phyloP scores from a whole-genome alignment of 1,140 invertebrate species.

The Neotoxoptera formosana region DNA sequence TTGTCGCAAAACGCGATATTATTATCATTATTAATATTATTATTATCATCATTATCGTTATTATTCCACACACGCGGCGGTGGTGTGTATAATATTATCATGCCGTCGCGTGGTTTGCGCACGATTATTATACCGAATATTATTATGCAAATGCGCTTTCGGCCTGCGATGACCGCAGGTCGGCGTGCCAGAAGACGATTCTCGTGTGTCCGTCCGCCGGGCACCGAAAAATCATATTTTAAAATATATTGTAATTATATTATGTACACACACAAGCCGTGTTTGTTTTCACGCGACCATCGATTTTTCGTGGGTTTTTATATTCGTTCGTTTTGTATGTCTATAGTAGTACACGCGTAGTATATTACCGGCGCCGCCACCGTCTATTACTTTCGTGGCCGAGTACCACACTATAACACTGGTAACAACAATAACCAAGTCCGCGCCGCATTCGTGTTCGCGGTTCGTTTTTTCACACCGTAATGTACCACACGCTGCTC shows the following conservation, averaged over 20 bases:
- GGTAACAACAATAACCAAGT: neutral
- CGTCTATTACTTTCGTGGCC: neutral
- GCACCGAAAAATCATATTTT: neutral
- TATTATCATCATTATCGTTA: neutral
- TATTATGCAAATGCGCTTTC: neutral
- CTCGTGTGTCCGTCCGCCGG: neutral
- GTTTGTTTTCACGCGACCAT: constrained; percentile 11
- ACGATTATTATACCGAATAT: neutral
- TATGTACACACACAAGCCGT: neutral
- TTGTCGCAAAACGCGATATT: neutral
- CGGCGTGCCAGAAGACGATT: constrained; percentile 4
- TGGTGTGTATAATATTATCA: too few relatives aligned
- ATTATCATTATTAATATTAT: neutral
- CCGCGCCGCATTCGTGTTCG: neutral
- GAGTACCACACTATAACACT: neutral
- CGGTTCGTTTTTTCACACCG: neutral
- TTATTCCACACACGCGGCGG: neutral
- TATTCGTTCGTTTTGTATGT: neutral
- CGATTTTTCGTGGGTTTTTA: constrained; percentile 22
- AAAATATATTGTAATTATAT: constrained; percentile 7
- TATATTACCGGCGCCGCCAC: neutral
- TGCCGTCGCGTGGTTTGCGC: neutral
- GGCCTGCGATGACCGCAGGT: neutral
- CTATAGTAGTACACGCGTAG: neutral
- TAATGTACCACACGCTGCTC: neutral